Evolutionary conservation across 2,113 vertebrate species (phyloP), one percentile per base, ranked within the genome.

Genomic region (Heterotilapia buettikoferi): DNA sequence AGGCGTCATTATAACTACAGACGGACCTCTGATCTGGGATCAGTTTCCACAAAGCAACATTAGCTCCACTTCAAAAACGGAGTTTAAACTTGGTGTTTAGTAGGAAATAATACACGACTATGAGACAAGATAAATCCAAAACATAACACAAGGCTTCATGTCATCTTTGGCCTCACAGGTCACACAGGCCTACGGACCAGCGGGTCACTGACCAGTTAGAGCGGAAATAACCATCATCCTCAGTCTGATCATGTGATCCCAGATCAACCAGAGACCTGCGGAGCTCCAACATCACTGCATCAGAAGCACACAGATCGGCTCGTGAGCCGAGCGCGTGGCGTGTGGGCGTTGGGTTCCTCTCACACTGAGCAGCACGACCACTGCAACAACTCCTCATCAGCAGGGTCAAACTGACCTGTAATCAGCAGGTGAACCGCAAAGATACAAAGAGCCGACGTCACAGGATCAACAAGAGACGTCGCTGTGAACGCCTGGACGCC

Each of bases 361-460:
- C 19, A 13, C 19, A 40, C 36, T 38, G 61, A 36, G 61, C 61
- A 38, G 61, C 18, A 66, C 10, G 1, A n/a, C 61, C 9, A 5
- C 12, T 57, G 63, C n/a, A 68, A 9, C 63, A 68, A 7, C 19
- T 13, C 63, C 19, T 68, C 33, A 29, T 4, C 24, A 26, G 12
- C 13, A 13, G 63, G 63, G 18, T 36, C 31, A 38, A n/a, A 21
- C 61, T 38, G 33, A n/a, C 29, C 59, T 19, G 59, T 4, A 36
- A 0, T 12, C 61, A 36, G 61, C 33, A 21, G 63, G 56, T 29
- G 24, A 68, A n/a, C 33, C 33, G 38, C 33, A 13, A 10, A 40
- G 0, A 21, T 0, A 40, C 33, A 38, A 71, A 6, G 66, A 43
- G 36, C n/a, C 36, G 2, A 68, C 7, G 18, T 12, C 9, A 0